Base-by-base conservation (phyloP, 2,113 vertebrate species). In the Cyanoramphus novaezelandiae region DNA sequence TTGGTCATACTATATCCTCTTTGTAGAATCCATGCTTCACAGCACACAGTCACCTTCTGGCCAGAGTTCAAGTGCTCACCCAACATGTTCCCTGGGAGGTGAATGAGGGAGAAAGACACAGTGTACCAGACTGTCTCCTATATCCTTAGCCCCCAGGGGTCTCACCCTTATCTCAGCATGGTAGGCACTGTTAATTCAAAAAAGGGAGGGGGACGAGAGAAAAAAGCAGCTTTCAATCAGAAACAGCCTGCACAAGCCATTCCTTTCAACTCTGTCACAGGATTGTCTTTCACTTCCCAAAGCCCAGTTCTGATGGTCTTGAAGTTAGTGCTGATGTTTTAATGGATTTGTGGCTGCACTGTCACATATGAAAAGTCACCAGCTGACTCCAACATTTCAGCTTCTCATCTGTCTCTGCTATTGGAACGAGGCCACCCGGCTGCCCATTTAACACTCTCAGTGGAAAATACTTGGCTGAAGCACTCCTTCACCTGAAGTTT, bases 371-470 rank as follows among this genome's bases (percentile, higher is more conserved):
- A 82, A 90, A 90, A 72, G 67, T 59, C 44, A 65, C 28, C 87
- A 89, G 49, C 19, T 65, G 93, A 91, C 81, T 68, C 77, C 18
- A 28, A 72, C 64, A 86, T 84, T 80, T 88, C 75, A 86, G 49
- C 44, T 62, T 65, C 83, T 85, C n/a, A 52, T 89, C 57, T 71
- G 33, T 63, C 47, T 44, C 52, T 7, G 5, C 75, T n/a, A 3
- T 1, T 77, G 84, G 63, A 82, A 46, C 6, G 18, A 76, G 53
- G 37, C 67, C 83, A 84, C 62, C 47, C 0, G 2, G 88, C 31
- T 41, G 39, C 67, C 44, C n/a, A 77, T 49, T 62, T 64, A 82
- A 69, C 11, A 57, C 17, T 11, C 49, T 55, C 70, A 46, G 67
- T 3, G 8, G 47, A 47, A 78, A 92, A 53, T 20, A 27, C 39